Conservation (phyloP, 2,888 invertebrate genomes). For the Polymixis lichenea region DNA sequence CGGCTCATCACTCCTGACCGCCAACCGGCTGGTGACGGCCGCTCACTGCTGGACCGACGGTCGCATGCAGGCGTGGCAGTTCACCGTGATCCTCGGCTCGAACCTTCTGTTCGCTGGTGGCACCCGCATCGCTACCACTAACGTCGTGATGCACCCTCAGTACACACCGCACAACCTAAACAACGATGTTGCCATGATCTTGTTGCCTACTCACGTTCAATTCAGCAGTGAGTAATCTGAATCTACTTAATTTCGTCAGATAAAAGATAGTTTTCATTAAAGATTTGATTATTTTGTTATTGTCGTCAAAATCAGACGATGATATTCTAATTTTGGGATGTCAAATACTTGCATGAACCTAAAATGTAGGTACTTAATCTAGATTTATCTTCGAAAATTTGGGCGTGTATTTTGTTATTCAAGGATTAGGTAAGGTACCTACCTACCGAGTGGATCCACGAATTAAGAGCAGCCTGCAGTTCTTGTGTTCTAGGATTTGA, state of each 20-base stretch:
- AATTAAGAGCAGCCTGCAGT: not conserved
- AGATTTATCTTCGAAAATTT: too few relatives aligned
- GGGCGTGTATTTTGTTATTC: constrained; percentile 8
- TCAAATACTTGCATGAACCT: not conserved
- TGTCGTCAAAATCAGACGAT: not conserved
- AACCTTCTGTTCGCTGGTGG: constrained; percentile 76
- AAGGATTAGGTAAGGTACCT: not conserved
- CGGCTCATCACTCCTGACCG: constrained; percentile 74
- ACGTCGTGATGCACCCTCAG: constrained; percentile 75
- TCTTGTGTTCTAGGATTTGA: not conserved
- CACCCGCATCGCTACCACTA: constrained; percentile 70
- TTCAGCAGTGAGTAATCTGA: constrained; percentile 69
- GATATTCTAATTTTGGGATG: not conserved
- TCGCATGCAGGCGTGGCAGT: constrained; percentile 70
- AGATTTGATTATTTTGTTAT: not conserved
- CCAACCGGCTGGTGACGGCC: constrained; percentile 76
- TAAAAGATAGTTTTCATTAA: not conserved
- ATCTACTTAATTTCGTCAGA: not conserved
- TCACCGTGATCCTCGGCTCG: constrained; percentile 77
- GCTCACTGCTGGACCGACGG: constrained; percentile 83
- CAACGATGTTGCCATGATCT: constrained; percentile 79
- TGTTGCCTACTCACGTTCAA: constrained; percentile 66
- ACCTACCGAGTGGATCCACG: too few relatives aligned
- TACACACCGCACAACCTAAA: constrained; percentile 65
- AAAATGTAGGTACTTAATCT: not conserved